Conservation (phyloP, 1,140 invertebrate genomes). For the Drusus annulatus region DNA sequence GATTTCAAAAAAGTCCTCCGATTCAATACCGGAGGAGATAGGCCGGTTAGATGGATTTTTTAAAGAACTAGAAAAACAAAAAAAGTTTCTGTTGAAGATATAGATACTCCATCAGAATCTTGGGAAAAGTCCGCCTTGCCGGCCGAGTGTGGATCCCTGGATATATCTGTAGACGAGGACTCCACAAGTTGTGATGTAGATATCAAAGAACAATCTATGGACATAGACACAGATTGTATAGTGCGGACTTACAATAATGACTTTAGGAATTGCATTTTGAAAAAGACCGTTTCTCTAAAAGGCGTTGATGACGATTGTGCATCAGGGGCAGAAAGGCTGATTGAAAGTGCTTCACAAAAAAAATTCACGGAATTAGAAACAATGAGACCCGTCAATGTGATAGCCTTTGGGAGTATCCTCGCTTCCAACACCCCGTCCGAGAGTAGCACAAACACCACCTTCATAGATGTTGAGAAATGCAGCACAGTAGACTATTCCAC, state of each 20-base stretch:
- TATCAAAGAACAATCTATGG: conserved; percentile 66
- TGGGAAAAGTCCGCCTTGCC: conserved; percentile 18
- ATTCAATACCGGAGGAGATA: not conserved
- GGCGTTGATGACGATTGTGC: conserved; percentile 3
- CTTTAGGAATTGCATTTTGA: conserved; percentile 30
- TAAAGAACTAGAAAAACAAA: conserved; percentile 45
- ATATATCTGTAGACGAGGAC: conserved; percentile 27
- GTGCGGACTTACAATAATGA: conserved; percentile 52
- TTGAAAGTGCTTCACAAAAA: conserved; percentile 58
- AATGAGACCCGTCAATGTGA: conserved; percentile 67
- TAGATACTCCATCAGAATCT: not conserved
- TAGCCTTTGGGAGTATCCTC: conserved; percentile 65
- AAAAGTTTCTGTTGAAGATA: conserved; percentile 14
- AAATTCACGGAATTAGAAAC: conserved; percentile 62
- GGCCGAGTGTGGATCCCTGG: not conserved
- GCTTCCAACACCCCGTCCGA: conserved; percentile 54
- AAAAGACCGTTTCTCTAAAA: conserved; percentile 20
- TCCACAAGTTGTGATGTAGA: conserved; percentile 65
- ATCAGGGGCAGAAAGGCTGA: conserved; percentile 12
- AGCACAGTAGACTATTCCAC: conserved; percentile 60
- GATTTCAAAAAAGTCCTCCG: not conserved
- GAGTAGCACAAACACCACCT: conserved; percentile 65
- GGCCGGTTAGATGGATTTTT: conserved; percentile 36
- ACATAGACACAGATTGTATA: conserved; percentile 64
- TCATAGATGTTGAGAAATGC: conserved; percentile 17